phyloP scores from a whole-genome alignment of 2,888 invertebrate genomes.

The Limnephilus lunatus region DNA sequence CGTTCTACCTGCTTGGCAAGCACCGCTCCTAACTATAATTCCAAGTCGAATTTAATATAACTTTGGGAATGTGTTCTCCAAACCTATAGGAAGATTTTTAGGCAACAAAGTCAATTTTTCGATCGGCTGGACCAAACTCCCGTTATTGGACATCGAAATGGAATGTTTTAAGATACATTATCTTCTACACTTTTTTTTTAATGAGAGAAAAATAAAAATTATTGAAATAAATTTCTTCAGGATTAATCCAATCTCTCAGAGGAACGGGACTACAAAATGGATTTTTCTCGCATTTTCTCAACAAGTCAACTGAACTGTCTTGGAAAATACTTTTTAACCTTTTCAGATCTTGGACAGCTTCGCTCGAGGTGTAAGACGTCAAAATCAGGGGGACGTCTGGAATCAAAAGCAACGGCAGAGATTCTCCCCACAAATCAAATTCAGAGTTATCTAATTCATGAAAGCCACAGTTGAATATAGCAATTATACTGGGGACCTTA shows the following conservation, averaged over 20 bases:
- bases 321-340: constrained; percentile 38
- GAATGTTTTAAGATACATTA: background rate
- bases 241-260: constrained; percentile 62
- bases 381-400: constrained; percentile 58
- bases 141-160: background rate
- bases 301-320: constrained; percentile 8
- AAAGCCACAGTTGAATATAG: constrained; percentile 64
- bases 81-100: no score
- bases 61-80: no score
- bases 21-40: no score
- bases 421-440: constrained; percentile 59
- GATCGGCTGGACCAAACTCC: no score
- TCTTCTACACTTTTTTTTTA: background rate
- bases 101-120: no score
- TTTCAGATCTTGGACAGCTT: constrained; percentile 60
- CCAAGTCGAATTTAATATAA: no score
- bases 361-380: constrained; percentile 62
- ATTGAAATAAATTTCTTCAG: constrained; percentile 59
- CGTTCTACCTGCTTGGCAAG: no score
- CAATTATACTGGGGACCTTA: constrained; percentile 53
- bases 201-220: constrained; percentile 65
- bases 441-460: constrained; percentile 54
- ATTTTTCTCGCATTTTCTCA: constrained; percentile 56
- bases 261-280: constrained; percentile 55
- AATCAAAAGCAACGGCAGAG: constrained; percentile 55